phyloP scores from a whole-genome alignment of 1,140 invertebrate genomes.

The Pseudachorutes palmiensis region DNA sequence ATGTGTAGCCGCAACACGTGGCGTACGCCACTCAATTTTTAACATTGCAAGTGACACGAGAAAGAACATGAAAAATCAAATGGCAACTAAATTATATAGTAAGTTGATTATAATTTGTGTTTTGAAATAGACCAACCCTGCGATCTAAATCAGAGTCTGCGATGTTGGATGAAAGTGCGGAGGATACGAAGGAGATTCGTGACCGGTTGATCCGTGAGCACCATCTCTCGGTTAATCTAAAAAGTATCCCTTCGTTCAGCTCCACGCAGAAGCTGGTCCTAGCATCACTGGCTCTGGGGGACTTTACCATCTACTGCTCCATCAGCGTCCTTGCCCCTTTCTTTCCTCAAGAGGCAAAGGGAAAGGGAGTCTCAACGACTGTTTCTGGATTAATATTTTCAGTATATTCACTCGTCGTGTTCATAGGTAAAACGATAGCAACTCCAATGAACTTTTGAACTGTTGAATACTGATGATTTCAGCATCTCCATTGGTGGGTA shows the following conservation, averaged over 20 bases:
- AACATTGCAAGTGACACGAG: no score
- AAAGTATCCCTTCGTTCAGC: constrained; percentile 41
- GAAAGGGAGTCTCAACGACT: constrained; percentile 57
- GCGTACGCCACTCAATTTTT: no score
- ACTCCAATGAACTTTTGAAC: no score
- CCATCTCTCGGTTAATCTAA: constrained; percentile 20
- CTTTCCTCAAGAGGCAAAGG: constrained; percentile 56
- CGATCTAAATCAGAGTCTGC: constrained; percentile 36
- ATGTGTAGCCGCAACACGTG: no score
- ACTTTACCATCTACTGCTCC: constrained; percentile 63
- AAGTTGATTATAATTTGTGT: neutral
- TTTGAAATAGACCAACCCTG: constrained; percentile 25
- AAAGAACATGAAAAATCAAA: no score
- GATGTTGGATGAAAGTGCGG: constrained; percentile 20
- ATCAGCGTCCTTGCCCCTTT: constrained; percentile 71
- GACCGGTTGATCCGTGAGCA: constrained; percentile 23
- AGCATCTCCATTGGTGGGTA: constrained; percentile 60
- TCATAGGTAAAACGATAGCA: no score
- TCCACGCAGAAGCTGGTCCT: constrained; percentile 52
- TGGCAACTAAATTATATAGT: neutral
- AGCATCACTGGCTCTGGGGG: constrained; percentile 52
- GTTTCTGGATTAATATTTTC: constrained; percentile 63
- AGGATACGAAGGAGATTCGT: constrained; percentile 29
- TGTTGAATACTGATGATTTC: no score
- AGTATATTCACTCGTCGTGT: constrained; percentile 61